Evolutionary conservation across 2,797 vertebrate species (phyloP), one percentile per base, ranked within the genome.

Genomic region (Acrossocheilus wenchowensis): DNA sequence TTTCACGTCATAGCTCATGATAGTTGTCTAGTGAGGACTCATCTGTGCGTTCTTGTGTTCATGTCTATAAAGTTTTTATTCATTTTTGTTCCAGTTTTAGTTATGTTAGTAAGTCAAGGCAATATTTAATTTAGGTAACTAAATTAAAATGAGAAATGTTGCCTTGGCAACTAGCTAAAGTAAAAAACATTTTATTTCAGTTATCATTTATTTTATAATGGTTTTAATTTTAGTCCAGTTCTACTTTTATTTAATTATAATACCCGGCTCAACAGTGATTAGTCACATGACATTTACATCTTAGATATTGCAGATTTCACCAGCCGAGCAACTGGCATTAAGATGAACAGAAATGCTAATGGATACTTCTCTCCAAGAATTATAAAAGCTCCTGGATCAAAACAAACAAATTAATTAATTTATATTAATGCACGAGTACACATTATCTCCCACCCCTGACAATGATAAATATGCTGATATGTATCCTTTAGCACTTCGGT

Each of bases 381-480:
- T 57, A n/a, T 6, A 64, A 68, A 68, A 68, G 66, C 50, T 82
- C 66, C 14, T 17, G 52, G 50, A n/a, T 82, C 81, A 83, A 54
- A 79, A 79, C 64, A 78, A 85, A 72, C n/a, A 57, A 30, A 80
- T 72, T 60, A 17, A 85, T 85, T 80, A 12, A 80, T 85, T 62
- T 36, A 85, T 39, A 62, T 36, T 73, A 48, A 85, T 45, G 36
- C 39, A 72, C 1, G 12, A 85, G 68, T 43, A 85, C 36, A 41
- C 66, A 72, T 36, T 80, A 80, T 50, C 69, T 41, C n/a, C 75
- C n/a, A 19, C 48, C n/a, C 26, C 72, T 84, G 62, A 78, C 83
- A 78, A 52, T 79, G 66, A 85, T 30, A 80, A 85, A 85, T 72
- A 6, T 39, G 45, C 30, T 87, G 60, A 84, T 81, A 85, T 84